Base-by-base conservation (phyloP, 2,888 invertebrate species). In the Brachypterus glaber region DNA sequence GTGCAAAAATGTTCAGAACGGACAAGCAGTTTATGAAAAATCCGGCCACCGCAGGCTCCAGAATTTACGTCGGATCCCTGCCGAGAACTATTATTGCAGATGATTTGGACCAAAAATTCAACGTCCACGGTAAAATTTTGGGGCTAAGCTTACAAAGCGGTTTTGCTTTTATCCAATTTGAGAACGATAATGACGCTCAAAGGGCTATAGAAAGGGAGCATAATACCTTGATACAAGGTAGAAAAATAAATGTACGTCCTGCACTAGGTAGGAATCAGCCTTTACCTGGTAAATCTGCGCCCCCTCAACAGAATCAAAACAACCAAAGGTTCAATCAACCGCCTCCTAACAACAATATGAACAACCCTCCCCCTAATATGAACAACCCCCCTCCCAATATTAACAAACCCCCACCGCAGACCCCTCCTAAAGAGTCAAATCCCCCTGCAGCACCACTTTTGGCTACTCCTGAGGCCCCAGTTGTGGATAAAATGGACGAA, bases 111-210 rank as follows among this genome's bases (percentile, higher is more conserved):
- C 78, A 80, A 25, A 81, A 83, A 55, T 90, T 89, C 57, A 69
- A 72, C 43, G 70, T 71, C 17, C 85, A 82, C 59, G 91, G 90
- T 1, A 71, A 72, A 42, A 76, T 87, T 29, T 54, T 72, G 43
- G 85, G 82, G 2, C 73, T 85, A 1, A 59, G 79, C n/a, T 67
- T 82, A 13, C 84, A 84, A 52, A 73, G 78, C 48, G 83, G 86
- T 35, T 92, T 87, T 64, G 90, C 86, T 12, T 92, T 91, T 64
- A 80, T 92, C 2, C 91, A 92, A 57, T 91, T 79, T 62, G 82
- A 82, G 42, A 72, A 71, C 14, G 87, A 87, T 49, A 64, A 72
- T 2, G 74, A 81, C 52, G 91, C 89, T 0, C 75, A 77, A 44
- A 74, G 75, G 41, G 89, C 89, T 12, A 85, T 89, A 24, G 63